phyloP scores from a whole-genome alignment of 2,113 vertebrate species.

The Gasterosteus nipponicus region DNA sequence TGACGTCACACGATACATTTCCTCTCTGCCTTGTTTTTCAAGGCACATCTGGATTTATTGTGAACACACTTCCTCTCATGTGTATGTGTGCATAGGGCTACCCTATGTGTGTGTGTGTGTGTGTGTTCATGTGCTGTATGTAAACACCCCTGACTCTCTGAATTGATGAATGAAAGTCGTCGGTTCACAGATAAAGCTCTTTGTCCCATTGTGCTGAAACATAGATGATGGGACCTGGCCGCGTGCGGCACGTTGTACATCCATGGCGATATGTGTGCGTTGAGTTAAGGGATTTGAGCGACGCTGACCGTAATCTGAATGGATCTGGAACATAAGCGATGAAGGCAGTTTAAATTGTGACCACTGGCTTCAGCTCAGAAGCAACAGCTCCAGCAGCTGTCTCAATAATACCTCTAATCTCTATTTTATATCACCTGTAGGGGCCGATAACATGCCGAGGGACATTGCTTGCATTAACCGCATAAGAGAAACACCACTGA shows the following conservation, averaged over 20 bases:
- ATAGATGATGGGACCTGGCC: neutral
- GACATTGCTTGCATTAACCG: constrained; percentile 36
- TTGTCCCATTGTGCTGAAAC: constrained; percentile 4
- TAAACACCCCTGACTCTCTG: constrained; percentile 9
- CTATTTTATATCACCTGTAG: constrained; percentile 23
- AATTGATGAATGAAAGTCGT: neutral
- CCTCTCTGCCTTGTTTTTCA: constrained; percentile 40
- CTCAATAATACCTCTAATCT: constrained; percentile 45
- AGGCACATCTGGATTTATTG: constrained; percentile 50
- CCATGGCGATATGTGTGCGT: neutral
- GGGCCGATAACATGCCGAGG: constrained; percentile 8
- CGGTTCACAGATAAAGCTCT: neutral
- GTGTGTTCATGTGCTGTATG: neutral
- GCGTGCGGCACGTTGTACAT: neutral
- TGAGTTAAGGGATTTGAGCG: neutral
- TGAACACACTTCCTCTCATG: constrained; percentile 52
- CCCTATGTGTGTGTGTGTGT: neutral
- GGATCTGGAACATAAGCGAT: constrained; percentile 9
- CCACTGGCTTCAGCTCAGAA: constrained; percentile 16
- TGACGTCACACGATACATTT: constrained; percentile 49
- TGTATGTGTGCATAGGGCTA: neutral
- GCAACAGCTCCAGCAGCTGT: constrained; percentile 23
- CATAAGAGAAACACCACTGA: constrained; percentile 46
- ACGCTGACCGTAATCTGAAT: neutral
- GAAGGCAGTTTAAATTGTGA: neutral